These are phyloP conservation scores for cat (Felis catus) DNA, from an alignment of 2,113 vertebrate genomes.

Conservation along the genomic window F.catus_Fca126_mat1.0 CM031413.1:95719501-95720000, in stretches of 20 bases:
- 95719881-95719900: neutral
- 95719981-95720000: too few species aligned
- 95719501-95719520: neutral
- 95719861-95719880: neutral
- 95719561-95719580: neutral
- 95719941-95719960: slow-evolving; percentile 19
- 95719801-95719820: neutral
- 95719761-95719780: neutral
- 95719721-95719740: neutral
- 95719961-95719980: neutral
- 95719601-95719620: neutral
- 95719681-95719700: neutral
- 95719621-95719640: neutral
- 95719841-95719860: slow-evolving; percentile 1
- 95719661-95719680: neutral
- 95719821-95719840: neutral
- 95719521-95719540: neutral
- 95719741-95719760: neutral
- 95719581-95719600: neutral
- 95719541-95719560: neutral
- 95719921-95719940: neutral
- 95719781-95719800: neutral
- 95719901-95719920: neutral
- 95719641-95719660: neutral
- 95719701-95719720: neutral